These are phyloP conservation scores for Pungitius pungitius DNA, from an alignment of 2,113 vertebrate species.

Conservation along the genomic window DNA sequence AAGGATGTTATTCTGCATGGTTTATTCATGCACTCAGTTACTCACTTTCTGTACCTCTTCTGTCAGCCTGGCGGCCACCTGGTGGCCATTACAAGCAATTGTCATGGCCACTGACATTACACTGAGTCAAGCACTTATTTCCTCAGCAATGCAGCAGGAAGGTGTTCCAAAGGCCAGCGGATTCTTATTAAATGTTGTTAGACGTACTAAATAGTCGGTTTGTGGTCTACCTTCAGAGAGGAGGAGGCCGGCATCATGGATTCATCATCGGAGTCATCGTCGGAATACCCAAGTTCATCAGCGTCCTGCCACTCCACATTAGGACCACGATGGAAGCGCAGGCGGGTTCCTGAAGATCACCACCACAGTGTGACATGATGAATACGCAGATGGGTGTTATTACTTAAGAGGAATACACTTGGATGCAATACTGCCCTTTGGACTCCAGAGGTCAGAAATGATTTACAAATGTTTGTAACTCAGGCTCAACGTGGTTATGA, in stretches of 20 bases:
- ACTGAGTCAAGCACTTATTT: background rate
- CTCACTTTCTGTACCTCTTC: background rate
- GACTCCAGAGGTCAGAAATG: conserved; percentile 56
- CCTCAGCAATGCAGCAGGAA: background rate
- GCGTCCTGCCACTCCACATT: conserved; percentile 94
- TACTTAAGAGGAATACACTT: background rate
- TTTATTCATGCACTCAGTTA: conserved; percentile 1
- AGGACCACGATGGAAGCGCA: conserved; percentile 93
- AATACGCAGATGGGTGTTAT: conserved; percentile 9
- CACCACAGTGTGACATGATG: conserved; percentile 17
- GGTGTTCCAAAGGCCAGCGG: background rate
- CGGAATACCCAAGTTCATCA: conserved; percentile 88
- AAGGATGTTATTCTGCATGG: background rate
- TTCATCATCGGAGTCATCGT: conserved; percentile 87
- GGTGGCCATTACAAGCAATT: conserved; percentile 18
- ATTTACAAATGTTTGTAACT: conserved; percentile 8
- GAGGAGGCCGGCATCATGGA: conserved; percentile 77
- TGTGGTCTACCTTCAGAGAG: conserved; percentile 84
- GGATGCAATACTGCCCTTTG: conserved; percentile 31
- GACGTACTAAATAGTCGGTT: background rate
- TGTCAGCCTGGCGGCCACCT: conserved; percentile 18
- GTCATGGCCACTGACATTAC: background rate
- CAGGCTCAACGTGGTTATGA: background rate
- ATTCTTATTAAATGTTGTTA: background rate
- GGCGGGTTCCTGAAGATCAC: conserved; percentile 86